Conservation (phyloP, 2,113 vertebrate species). For the Microcebus tavaratra region DNA sequence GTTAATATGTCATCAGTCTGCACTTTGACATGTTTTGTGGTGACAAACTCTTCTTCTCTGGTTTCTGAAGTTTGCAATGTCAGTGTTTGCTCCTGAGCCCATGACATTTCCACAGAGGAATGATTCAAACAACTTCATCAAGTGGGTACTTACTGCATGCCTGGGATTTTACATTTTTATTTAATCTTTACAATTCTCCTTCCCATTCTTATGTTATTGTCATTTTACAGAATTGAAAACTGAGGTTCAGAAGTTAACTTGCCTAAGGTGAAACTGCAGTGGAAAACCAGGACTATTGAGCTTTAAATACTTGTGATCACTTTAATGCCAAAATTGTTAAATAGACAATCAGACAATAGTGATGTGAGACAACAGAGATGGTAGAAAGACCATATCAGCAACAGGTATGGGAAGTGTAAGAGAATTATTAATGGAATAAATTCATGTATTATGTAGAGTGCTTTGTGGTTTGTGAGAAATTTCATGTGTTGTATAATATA, state of each 20-base stretch:
- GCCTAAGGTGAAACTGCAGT: neutral
- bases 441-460: neutral
- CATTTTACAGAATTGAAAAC: neutral
- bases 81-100: neutral
- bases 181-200: neutral
- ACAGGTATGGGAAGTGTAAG: neutral
- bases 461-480: neutral
- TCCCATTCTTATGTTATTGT: neutral
- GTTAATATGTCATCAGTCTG: neutral
- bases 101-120: neutral
- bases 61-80: neutral
- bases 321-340: neutral
- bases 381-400: neutral
- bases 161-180: neutral
- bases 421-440: neutral
- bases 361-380: neutral
- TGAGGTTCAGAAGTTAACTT: neutral
- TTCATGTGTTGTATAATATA: neutral
- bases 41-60: neutral
- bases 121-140: neutral
- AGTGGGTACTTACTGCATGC: no score
- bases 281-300: neutral
- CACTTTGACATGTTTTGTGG: neutral
- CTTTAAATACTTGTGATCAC: neutral
- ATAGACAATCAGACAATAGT: neutral